Evolutionary conservation across 2,888 invertebrate genomes (phyloP), one percentile per base, ranked within the genome.

Genomic region (Hirtodrosophila trivittata): DNA sequence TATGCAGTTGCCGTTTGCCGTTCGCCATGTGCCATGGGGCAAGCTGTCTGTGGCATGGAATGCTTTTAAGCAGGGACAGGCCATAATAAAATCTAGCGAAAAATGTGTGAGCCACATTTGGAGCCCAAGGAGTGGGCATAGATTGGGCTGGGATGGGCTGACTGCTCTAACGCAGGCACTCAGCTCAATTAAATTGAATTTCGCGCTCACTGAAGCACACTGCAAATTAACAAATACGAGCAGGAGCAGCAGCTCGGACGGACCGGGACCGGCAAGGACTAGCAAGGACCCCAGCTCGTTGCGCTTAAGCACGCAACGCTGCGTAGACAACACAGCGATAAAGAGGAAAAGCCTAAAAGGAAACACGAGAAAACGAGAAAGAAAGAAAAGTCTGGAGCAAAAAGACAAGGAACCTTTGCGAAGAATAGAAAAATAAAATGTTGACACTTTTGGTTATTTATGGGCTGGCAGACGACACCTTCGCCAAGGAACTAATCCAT

Each of bases 381-480:
- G 10, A 30, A 6, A 42, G 41, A 55, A 41, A 46, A 38, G 28
- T 16, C 35, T 7, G n/a, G 18, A 18, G 35, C 26, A 14, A 49
- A 45, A 55, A 35, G 33, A 14, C 33, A 43, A 54, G 41, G 25
- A 58, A 68, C 56, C 54, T 72, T 72, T 38, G 57, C 70, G 54
- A 63, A 75, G 77, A 77, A 87, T 88, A 77, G 75, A 81, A 82
- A 77, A 86, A 84, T 82, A 88, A 86, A 87, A 87, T 87, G 88
- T 86, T 88, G 87, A 87, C 87, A 87, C 88, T 87, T 88, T 88
- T 76, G 77, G 84, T 87, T 86, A 87, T 87, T 87, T 87, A 87
- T 87, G 86, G 88, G 76, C 78, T 72, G 57, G 70, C 70, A 70
- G 83, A 66, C 74, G 77, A 87, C 87, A 87, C 87, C 88, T 87